A percentile compares a stretch with the other conserved stretches of the same genome.
phyloP scores from a whole-genome alignment of 2,113 vertebrate genomes.

The Boulengerochromis microlepis region DNA sequence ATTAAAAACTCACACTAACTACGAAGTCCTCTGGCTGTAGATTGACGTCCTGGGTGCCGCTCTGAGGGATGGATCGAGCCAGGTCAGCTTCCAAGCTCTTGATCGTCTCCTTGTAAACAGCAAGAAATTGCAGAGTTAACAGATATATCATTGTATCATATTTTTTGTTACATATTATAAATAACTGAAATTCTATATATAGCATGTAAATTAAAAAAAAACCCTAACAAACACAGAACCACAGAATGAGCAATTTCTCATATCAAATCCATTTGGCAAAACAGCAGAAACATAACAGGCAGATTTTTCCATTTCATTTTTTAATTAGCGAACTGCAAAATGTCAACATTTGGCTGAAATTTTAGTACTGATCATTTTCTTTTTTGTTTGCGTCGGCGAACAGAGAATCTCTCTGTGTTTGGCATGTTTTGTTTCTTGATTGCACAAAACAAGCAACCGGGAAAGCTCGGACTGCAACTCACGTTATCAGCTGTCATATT shows the following conservation, averaged over 20 bases:
- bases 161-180: not conserved
- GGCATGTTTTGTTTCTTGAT: not conserved
- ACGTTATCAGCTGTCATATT: not conserved
- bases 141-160: not conserved
- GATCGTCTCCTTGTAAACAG: not conserved
- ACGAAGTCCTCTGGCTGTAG: constrained; percentile 83
- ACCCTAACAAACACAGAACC: not conserved
- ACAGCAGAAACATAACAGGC: not conserved
- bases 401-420: not conserved
- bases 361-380: not conserved
- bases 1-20: constrained; percentile 76
- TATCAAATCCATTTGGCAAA: not conserved
- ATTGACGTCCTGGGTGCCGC: not conserved
- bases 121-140: not conserved
- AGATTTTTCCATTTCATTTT: not conserved
- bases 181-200: not conserved
- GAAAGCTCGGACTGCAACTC: not conserved
- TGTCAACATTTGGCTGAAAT: not conserved
- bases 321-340: not conserved
- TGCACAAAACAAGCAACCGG: not conserved
- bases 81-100: constrained; percentile 62
- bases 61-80: constrained; percentile 62
- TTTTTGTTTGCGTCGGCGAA: accelerated
- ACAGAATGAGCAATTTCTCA: not conserved
- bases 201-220: not conserved